A percentile compares a stretch with the other conserved stretches of the same genome.
phyloP scores from a whole-genome alignment of 2,888 invertebrate species.

The Stenolophus ochropezus region DNA sequence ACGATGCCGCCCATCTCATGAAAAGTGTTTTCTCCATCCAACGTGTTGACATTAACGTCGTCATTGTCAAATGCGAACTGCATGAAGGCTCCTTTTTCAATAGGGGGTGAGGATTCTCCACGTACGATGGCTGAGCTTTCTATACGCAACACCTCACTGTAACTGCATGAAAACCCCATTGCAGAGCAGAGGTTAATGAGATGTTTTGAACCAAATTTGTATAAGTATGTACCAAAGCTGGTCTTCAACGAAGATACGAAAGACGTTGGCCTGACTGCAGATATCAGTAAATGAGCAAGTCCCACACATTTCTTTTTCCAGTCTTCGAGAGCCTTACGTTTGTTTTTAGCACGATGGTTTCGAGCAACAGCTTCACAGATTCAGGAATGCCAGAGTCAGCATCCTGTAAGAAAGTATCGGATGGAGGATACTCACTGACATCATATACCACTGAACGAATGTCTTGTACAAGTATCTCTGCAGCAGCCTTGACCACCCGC shows the following conservation, averaged over 20 bases:
- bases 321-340: neutral
- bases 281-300: neutral
- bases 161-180: neutral
- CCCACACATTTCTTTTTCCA: slow-evolving; percentile 4
- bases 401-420: neutral
- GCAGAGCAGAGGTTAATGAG: neutral
- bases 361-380: neutral
- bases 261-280: neutral
- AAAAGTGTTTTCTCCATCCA: neutral
- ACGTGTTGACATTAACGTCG: neutral
- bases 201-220: neutral
- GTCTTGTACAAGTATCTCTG: slow-evolving; percentile 60
- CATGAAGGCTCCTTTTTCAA: neutral
- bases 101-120: neutral
- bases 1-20: neutral
- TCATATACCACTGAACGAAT: slow-evolving; percentile 51
- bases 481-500: slow-evolving; percentile 58
- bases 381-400: neutral
- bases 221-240: neutral
- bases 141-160: neutral
- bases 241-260: neutral
- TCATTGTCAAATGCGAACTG: neutral
- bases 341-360: neutral
- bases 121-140: neutral
- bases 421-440: neutral